A percentile compares a stretch with the other conserved stretches of the same genome.
Conservation (phyloP, 2,113 vertebrate genomes). For the Thamnophis sirtalis region DNA sequence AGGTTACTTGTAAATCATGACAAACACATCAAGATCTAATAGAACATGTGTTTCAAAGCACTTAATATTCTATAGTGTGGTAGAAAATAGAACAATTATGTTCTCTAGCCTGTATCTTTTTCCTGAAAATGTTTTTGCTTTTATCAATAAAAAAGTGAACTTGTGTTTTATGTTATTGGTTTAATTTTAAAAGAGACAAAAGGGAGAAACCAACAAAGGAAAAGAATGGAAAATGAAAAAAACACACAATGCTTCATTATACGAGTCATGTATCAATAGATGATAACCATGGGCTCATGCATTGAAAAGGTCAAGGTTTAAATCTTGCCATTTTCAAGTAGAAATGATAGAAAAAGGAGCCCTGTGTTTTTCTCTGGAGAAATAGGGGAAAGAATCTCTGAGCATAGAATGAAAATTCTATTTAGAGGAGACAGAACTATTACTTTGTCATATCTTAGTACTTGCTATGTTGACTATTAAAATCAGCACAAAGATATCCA, state of each 20-base stretch:
- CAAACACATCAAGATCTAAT: constrained; percentile 46
- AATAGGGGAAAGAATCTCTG: not conserved
- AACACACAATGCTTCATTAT: not conserved
- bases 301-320: not conserved
- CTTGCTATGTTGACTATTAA: not conserved
- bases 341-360: not conserved
- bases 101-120: constrained; percentile 32
- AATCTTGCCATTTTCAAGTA: not conserved
- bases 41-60: constrained; percentile 36
- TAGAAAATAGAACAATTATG: constrained; percentile 39
- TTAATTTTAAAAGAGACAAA: not conserved
- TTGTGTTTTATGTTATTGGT: not conserved
- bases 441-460: not conserved
- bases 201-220: too few species aligned
- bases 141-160: constrained; percentile 41
- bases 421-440: not conserved
- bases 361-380: not conserved
- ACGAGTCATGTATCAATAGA: not conserved
- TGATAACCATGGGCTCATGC: not conserved
- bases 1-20: constrained; percentile 52
- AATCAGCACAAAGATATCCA: not conserved
- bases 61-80: constrained; percentile 31
- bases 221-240: not conserved
- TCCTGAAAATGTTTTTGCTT: constrained; percentile 31
- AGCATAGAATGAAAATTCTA: not conserved